phyloP scores from a whole-genome alignment of 2,113 vertebrate species.

The Notothenia coriiceps region DNA sequence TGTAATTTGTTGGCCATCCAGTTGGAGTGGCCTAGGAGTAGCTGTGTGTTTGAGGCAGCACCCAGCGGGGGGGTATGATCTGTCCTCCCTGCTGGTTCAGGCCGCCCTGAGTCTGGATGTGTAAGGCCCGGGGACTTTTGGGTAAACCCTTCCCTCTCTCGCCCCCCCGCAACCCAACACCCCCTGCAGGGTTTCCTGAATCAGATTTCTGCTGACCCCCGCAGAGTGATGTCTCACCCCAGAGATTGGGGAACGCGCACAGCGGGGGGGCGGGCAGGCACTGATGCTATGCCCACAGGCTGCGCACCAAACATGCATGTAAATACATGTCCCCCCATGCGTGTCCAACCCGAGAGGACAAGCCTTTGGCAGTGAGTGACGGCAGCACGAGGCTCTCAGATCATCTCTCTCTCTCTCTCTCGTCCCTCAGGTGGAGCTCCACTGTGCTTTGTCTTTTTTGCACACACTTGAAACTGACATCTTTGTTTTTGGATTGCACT shows the following conservation, averaged over 20 bases:
- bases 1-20: slow-evolving; percentile 59
- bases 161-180: slow-evolving; percentile 17
- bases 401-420: slow-evolving; percentile 11
- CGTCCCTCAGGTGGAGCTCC: slow-evolving; percentile 18
- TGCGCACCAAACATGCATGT: slow-evolving; percentile 65
- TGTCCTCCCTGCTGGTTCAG: slow-evolving; percentile 57
- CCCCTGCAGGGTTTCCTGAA: slow-evolving; percentile 71
- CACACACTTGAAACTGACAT: slow-evolving; percentile 6
- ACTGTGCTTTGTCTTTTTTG: background rate
- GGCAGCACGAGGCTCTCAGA: slow-evolving; percentile 18
- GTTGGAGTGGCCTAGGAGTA: slow-evolving; percentile 61
- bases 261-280: slow-evolving; percentile 56
- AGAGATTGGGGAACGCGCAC: slow-evolving; percentile 51
- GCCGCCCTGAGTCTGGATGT: slow-evolving; percentile 69
- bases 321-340: slow-evolving; percentile 61
- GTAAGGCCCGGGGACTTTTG: slow-evolving; percentile 71
- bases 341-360: slow-evolving; percentile 30
- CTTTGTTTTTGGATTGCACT: slow-evolving; percentile 26
- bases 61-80: slow-evolving; percentile 58
- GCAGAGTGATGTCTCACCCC: slow-evolving; percentile 75
- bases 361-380: slow-evolving; percentile 23
- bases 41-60: slow-evolving; percentile 66
- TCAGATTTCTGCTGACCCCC: slow-evolving; percentile 75
- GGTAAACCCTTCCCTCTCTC: slow-evolving; percentile 56
- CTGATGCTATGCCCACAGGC: slow-evolving; percentile 60